Conservation (phyloP, 2,113 vertebrate species). For the Recurvirostra avosetta region DNA sequence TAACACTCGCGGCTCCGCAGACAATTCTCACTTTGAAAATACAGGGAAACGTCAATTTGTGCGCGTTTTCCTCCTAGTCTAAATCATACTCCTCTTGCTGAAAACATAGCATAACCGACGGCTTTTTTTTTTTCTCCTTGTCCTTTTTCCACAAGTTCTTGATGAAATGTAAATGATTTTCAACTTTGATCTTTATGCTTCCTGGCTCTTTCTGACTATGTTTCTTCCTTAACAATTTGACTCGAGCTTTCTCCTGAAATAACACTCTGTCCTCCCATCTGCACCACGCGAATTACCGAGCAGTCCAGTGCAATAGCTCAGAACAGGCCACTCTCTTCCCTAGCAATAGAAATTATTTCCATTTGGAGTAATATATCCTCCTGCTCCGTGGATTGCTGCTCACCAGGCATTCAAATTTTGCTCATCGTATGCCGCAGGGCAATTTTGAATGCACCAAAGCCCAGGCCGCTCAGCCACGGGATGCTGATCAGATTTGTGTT, state of each 20-base stretch:
- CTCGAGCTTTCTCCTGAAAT: background rate
- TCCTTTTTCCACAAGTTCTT: background rate
- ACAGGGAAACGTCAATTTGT: constrained; percentile 29
- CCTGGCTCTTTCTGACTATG: constrained; percentile 1
- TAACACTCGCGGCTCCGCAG: background rate
- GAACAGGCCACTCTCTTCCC: constrained; percentile 28
- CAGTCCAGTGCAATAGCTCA: background rate
- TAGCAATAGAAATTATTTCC: constrained; percentile 55
- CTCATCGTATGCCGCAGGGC: background rate
- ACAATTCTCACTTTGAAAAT: constrained; percentile 48
- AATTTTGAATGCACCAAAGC: background rate
- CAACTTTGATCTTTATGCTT: constrained; percentile 40
- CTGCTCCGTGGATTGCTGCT: constrained; percentile 42
- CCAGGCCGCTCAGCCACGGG: background rate
- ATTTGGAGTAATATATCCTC: constrained; percentile 57
- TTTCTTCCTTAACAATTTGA: background rate
- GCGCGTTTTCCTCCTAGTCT: background rate
- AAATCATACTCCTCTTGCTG: background rate
- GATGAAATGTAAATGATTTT: constrained; percentile 44
- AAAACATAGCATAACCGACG: background rate
- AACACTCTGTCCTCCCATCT: background rate
- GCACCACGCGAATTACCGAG: background rate
- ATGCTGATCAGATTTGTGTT: background rate
- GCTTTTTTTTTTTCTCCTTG: background rate
- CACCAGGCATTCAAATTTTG: constrained; percentile 14